Conservation (phyloP, 2,888 invertebrate species). For the Cryptus viduatorius region DNA sequence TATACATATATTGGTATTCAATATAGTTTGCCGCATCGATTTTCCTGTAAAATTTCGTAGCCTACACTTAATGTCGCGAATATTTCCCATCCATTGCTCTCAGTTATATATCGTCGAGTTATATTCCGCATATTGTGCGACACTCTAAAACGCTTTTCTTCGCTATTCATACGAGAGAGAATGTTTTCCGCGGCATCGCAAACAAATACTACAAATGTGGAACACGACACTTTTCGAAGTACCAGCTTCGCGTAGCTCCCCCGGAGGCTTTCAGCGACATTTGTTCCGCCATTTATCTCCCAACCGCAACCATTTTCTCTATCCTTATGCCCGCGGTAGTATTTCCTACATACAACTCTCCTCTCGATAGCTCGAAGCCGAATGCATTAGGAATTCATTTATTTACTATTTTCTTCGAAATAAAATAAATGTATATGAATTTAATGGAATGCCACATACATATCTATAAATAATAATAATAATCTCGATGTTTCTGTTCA, state of each 20-base stretch:
- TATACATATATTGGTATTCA: background rate
- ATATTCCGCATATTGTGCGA: constrained; percentile 16
- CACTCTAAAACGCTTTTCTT: constrained; percentile 40
- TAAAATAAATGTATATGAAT: background rate
- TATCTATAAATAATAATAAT: too few relatives aligned
- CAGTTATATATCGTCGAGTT: background rate
- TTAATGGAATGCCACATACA: too few relatives aligned
- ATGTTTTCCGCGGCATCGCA: constrained; percentile 7
- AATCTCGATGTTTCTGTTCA: too few relatives aligned
- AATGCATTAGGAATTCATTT: constrained; percentile 3
- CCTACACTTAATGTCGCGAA: background rate
- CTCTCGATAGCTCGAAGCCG: constrained; percentile 27
- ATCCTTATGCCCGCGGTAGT: constrained; percentile 12
- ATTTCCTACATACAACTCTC: background rate
- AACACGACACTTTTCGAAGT: constrained; percentile 52
- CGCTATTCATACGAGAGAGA: constrained; percentile 38
- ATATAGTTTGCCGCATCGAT: background rate
- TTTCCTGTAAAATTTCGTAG: background rate
- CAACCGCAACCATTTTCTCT: constrained; percentile 41
- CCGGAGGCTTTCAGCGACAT: constrained; percentile 62
- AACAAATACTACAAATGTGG: constrained; percentile 49
- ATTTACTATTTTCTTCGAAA: background rate
- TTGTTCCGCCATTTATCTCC: constrained; percentile 64
- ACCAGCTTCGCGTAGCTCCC: constrained; percentile 39
- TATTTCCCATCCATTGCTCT: constrained; percentile 2